These are phyloP conservation scores for Bicyclus anynana DNA, from an alignment of 1,140 invertebrate species.

Conservation along the genomic window DNA sequence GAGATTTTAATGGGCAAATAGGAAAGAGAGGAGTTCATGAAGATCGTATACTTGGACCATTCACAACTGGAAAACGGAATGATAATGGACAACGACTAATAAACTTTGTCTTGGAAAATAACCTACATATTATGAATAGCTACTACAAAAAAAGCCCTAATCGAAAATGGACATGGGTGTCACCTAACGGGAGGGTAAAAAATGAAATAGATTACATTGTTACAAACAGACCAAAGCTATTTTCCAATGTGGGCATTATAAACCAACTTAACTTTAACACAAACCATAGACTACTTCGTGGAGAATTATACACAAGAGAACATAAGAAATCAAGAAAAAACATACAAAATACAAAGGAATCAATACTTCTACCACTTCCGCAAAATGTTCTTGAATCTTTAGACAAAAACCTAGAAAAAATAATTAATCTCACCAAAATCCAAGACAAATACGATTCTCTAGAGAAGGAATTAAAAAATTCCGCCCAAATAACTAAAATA, in stretches of 20 bases:
- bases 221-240: not conserved
- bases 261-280: too few relatives aligned
- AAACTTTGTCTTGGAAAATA: constrained; percentile 29
- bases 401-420: too few relatives aligned
- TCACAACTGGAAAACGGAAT: constrained; percentile 29
- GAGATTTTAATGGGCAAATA: constrained; percentile 35
- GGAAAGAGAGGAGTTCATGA: constrained; percentile 19
- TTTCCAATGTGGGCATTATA: not conserved
- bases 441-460: too few relatives aligned
- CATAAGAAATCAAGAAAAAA: too few relatives aligned
- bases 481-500: too few relatives aligned
- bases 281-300: too few relatives aligned
- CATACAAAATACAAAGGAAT: too few relatives aligned
- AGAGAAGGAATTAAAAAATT: too few relatives aligned
- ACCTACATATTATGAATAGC: constrained; percentile 33
- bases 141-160: constrained; percentile 29
- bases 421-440: too few relatives aligned
- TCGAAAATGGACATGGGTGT: constrained; percentile 39
- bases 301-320: too few relatives aligned
- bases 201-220: constrained; percentile 42
- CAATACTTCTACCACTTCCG: too few relatives aligned
- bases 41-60: constrained; percentile 28
- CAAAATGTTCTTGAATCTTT: too few relatives aligned
- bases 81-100: constrained; percentile 31
- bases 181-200: constrained; percentile 28